Conservation (phyloP, 2,113 vertebrate genomes). For the Atlantisia rogersi region DNA sequence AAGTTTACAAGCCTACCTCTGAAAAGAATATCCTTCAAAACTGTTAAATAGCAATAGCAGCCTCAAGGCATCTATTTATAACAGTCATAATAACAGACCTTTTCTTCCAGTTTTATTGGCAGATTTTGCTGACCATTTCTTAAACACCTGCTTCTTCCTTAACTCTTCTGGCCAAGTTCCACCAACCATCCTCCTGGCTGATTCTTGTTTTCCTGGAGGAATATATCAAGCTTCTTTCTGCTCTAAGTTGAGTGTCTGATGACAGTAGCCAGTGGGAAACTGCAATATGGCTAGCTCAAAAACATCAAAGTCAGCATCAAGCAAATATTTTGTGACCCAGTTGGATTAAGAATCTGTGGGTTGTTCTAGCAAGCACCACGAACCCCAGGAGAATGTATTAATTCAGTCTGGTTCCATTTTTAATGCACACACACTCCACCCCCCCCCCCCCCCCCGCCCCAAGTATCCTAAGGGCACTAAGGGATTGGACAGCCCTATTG, state of each 20-base stretch:
- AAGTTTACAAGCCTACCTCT: neutral
- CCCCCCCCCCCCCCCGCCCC: accelerated
- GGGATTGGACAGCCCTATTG: neutral
- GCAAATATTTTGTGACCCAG: neutral
- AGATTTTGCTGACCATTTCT: neutral
- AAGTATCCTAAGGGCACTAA: neutral
- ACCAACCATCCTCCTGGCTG: neutral
- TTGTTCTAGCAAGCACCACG: neutral
- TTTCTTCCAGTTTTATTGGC: neutral
- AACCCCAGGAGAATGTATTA: neutral
- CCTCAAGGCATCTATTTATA: neutral
- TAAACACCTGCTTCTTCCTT: neutral
- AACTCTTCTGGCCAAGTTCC: neutral
- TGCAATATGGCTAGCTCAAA: neutral
- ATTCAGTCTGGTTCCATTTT: neutral
- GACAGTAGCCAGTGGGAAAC: neutral
- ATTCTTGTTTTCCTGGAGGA: neutral
- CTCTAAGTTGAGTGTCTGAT: neutral
- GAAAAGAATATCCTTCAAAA: neutral
- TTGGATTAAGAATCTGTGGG: neutral
- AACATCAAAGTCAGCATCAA: neutral
- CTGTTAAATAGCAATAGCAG: neutral
- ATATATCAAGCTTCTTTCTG: neutral
- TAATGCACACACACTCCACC: neutral
- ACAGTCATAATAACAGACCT: neutral